phyloP scores from a whole-genome alignment of 2,797 vertebrate species.

The Hemibagrus guttatus region DNA sequence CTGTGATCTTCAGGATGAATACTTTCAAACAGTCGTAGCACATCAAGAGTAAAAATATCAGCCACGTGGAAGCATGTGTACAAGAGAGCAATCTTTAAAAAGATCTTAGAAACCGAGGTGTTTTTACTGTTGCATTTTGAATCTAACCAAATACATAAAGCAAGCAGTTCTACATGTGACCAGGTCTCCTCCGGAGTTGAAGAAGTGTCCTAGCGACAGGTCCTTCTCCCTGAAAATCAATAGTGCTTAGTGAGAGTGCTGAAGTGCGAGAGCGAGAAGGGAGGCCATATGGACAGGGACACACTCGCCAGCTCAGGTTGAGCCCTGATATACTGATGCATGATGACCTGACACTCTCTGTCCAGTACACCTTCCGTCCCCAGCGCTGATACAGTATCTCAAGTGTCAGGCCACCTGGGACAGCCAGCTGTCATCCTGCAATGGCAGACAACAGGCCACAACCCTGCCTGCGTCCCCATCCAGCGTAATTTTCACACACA shows the following conservation, averaged over 20 bases:
- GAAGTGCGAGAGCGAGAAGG: neutral
- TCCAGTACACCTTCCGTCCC: conserved; percentile 85
- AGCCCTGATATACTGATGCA: conserved; percentile 50
- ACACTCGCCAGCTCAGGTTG: conserved; percentile 72
- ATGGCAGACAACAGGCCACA: conserved; percentile 65
- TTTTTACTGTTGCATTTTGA: neutral
- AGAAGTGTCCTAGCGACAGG: conserved; percentile 62
- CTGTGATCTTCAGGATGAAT: neutral
- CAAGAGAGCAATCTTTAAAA: neutral
- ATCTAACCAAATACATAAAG: neutral
- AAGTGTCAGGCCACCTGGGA: conserved; percentile 98
- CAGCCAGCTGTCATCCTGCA: conserved; percentile 90
- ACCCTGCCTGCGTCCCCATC: conserved; percentile 10
- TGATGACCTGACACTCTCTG: conserved; percentile 35
- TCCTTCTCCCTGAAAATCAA: conserved; percentile 76
- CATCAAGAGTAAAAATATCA: neutral
- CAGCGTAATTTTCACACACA: conserved; percentile 8
- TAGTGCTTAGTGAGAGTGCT: conserved; percentile 62
- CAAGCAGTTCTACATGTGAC: neutral
- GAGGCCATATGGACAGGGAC: conserved; percentile 73
- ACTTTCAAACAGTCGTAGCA: neutral
- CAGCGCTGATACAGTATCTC: conserved; percentile 75
- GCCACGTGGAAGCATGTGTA: neutral
- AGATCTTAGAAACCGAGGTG: neutral
- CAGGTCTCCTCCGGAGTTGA: conserved; percentile 59